Evolutionary conservation across 37 sponge, comb jelly and placozoan species (phyloP).

Genomic region (Dysidea cf. avara): DNA sequence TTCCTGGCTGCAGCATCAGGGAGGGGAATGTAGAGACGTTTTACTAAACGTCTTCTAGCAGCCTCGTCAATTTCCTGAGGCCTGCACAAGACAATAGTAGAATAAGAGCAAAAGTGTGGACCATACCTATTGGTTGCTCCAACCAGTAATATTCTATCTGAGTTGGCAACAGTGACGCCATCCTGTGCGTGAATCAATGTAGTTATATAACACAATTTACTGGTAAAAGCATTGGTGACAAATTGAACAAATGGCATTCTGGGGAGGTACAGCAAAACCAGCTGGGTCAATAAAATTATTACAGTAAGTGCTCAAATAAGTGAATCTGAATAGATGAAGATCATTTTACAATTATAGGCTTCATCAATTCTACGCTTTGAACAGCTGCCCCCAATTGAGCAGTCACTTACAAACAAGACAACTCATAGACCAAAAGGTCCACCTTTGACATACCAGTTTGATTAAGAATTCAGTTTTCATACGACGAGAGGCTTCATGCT

Average conservation of each 20-base stretch:
- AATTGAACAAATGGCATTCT: no score
- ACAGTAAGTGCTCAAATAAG: no score
- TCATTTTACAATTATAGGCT: no score
- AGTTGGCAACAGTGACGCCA: constrained; percentile 82
- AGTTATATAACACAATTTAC: neutral
- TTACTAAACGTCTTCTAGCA: constrained; percentile 89
- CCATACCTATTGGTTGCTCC: constrained; percentile 78
- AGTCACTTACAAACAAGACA: neutral
- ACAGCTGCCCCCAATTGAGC: neutral
- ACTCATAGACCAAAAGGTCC: neutral
- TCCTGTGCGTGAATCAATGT: constrained; percentile 45
- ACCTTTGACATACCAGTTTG: constrained; percentile 65
- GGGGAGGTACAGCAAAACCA: no score
- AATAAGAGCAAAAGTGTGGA: neutral
- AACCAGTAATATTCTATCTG: constrained; percentile 79
- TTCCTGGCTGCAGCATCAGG: constrained; percentile 83
- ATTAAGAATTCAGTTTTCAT: constrained; percentile 99
- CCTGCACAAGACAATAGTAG: constrained; percentile 16
- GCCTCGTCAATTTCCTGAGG: constrained; percentile 99
- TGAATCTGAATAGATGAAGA: no score
- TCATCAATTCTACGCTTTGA: no score
- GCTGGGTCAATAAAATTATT: no score
- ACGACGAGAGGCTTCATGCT: constrained; percentile 94
- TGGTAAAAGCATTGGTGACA: no score
- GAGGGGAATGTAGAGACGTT: constrained; percentile 97